phyloP scores from a whole-genome alignment of 2,113 vertebrate genomes.

The Vireo altiloquus region DNA sequence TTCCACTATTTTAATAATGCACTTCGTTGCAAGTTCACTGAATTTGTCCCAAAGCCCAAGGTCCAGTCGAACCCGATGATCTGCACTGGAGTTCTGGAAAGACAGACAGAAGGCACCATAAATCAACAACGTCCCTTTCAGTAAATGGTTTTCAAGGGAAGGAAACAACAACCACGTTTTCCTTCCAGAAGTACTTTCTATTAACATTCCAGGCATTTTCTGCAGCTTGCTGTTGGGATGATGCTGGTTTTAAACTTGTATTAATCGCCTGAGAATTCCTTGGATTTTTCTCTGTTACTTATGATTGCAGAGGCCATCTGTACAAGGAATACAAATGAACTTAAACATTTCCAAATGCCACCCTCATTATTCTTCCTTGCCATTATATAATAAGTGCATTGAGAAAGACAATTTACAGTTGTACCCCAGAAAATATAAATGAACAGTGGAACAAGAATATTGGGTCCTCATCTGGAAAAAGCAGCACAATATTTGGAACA shows the following conservation, averaged over 20 bases:
- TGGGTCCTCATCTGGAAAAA: slow-evolving; percentile 30
- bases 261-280: slow-evolving; percentile 35
- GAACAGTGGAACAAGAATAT: slow-evolving; percentile 33
- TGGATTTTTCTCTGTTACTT: slow-evolving; percentile 38
- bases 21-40: slow-evolving; percentile 99
- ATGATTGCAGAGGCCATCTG: slow-evolving; percentile 55
- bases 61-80: slow-evolving; percentile 94
- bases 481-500: slow-evolving; percentile 10
- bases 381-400: slow-evolving; percentile 44
- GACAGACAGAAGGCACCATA: slow-evolving; percentile 20
- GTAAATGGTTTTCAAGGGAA: not conserved
- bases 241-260: slow-evolving; percentile 19
- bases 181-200: not conserved
- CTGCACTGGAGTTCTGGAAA: slow-evolving; percentile 92
- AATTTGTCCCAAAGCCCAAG: slow-evolving; percentile 99
- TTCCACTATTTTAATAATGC: slow-evolving; percentile 99
- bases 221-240: not conserved
- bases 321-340: slow-evolving; percentile 50
- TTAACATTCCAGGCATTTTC: slow-evolving; percentile 13
- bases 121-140: not conserved
- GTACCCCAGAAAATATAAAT: slow-evolving; percentile 39
- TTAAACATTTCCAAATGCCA: slow-evolving; percentile 62
- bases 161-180: not conserved
- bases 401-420: slow-evolving; percentile 46
- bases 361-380: slow-evolving; percentile 40